A percentile compares a stretch with the other conserved stretches of the same genome.
Evolutionary conservation across 2,888 invertebrate species (phyloP).

Genomic region (Lycocerus yunnanus): DNA sequence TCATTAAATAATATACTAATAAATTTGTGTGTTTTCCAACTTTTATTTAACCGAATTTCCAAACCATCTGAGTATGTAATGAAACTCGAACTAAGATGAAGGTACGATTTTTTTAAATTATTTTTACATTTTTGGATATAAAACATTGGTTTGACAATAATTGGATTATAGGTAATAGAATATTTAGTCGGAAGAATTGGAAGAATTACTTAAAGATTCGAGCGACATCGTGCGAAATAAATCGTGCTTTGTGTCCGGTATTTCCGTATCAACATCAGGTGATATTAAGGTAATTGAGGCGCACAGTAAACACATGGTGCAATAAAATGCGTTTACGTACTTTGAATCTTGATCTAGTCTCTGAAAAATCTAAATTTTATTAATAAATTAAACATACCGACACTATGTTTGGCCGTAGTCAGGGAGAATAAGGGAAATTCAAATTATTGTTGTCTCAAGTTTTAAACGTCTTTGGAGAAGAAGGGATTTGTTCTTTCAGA

Average conservation of each 20-base stretch:
- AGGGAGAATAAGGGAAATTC: too few relatives aligned
- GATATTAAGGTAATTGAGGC: background rate
- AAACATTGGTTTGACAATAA: background rate
- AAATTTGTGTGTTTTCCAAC: too few relatives aligned
- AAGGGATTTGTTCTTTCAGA: too few relatives aligned
- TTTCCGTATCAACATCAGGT: background rate
- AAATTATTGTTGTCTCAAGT: too few relatives aligned
- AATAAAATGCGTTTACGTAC: background rate
- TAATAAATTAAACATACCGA: too few relatives aligned
- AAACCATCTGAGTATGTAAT: too few relatives aligned
- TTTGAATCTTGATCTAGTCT: background rate
- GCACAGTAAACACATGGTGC: background rate
- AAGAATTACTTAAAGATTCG: background rate
- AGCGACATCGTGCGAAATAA: background rate
- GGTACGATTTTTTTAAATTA: too few relatives aligned
- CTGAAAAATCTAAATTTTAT: background rate
- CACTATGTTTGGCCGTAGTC: too few relatives aligned
- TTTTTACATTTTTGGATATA: background rate
- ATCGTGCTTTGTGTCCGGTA: background rate
- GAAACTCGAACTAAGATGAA: too few relatives aligned
- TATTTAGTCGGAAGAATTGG: background rate
- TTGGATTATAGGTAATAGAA: background rate
- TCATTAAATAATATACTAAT: too few relatives aligned
- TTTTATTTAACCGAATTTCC: too few relatives aligned
- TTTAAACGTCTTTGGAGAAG: too few relatives aligned